Evolutionary conservation across 2,888 invertebrate species (phyloP), one percentile per base, ranked within the genome.

Genomic region (Suillia variegata): DNA sequence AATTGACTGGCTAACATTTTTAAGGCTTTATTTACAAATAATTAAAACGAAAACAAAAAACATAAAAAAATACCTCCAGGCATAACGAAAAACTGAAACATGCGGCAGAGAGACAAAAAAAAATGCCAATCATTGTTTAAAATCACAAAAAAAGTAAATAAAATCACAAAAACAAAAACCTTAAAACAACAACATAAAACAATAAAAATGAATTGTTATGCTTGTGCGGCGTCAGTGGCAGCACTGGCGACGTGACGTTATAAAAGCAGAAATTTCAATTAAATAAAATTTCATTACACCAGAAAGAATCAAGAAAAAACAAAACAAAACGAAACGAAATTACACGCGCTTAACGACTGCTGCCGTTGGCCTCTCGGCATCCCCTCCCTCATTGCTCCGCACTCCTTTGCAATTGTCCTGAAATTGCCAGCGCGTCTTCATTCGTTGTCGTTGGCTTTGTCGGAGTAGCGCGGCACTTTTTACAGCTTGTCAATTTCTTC

Each of bases 91-190:
- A 31, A 31, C 31, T 31, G n/a, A 38, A 38, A 38, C 38, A 38
- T 4, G n/a, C 6, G 31, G 6, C 31, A 31, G 31, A 8, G 38
- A n/a, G 12, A n/a, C 38, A 5, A 8, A 38, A 10, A 3, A 13
- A 38, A 38, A 38, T 38, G 38, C n/a, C 38, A 38, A 13, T 38
- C 38, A 38, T 38, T n/a, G n/a, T 38, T 38, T n/a, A n/a, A n/a
- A n/a, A n/a, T n/a, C n/a, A n/a, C n/a, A n/a, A n/a, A n/a, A n/a
- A n/a, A n/a, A n/a, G n/a, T n/a, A n/a, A n/a, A n/a, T n/a, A n/a
- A n/a, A n/a, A n/a, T n/a, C n/a, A n/a, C n/a, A n/a, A n/a, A n/a
- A n/a, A n/a, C n/a, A n/a, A n/a, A n/a, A 31, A 31, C 31, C 12
- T 12, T 13, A 38, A 13, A 5, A 38, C 38, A 38, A 38, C 38